Conservation (phyloP, 2,113 vertebrate species). For the Condylura cristata region DNA sequence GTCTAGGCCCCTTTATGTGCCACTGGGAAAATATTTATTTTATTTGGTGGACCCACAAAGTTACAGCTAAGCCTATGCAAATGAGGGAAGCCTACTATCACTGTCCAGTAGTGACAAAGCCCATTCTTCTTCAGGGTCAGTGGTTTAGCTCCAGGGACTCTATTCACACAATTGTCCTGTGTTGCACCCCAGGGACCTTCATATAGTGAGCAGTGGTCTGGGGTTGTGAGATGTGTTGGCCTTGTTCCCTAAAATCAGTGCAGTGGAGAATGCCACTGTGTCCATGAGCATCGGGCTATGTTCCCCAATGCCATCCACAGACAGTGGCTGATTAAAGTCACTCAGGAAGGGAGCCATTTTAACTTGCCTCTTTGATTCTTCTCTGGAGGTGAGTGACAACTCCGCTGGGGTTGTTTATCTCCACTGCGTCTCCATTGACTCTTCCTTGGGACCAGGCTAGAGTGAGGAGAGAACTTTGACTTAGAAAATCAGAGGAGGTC, state of each 20-base stretch:
- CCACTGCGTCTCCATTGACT: not conserved
- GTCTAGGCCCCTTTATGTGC: not conserved
- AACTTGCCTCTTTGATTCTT: not conserved
- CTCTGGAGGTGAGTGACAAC: not conserved
- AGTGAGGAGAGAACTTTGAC: not conserved
- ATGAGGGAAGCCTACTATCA: not conserved
- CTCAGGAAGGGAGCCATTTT: not conserved
- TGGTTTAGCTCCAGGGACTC: not conserved
- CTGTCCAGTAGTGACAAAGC: not conserved
- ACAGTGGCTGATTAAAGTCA: not conserved
- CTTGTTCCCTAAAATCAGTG: not conserved
- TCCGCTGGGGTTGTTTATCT: too few species aligned
- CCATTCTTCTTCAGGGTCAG: not conserved
- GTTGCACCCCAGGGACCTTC: too few species aligned
- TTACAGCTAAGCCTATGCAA: not conserved
- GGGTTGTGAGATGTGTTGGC: not conserved
- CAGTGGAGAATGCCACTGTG: not conserved
- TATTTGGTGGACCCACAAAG: not conserved
- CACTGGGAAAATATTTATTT: not conserved
- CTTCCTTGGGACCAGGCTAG: not conserved
- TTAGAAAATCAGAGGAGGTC: not conserved
- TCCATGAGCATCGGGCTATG: not conserved
- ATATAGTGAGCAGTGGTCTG: too few species aligned
- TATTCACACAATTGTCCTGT: not conserved
- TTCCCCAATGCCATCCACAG: not conserved